A percentile compares a stretch with the other conserved stretches of the same genome.
These are phyloP conservation scores for Scaptomyza flava DNA, from an alignment of 2,888 invertebrate species.

Conservation along the genomic window DNA sequence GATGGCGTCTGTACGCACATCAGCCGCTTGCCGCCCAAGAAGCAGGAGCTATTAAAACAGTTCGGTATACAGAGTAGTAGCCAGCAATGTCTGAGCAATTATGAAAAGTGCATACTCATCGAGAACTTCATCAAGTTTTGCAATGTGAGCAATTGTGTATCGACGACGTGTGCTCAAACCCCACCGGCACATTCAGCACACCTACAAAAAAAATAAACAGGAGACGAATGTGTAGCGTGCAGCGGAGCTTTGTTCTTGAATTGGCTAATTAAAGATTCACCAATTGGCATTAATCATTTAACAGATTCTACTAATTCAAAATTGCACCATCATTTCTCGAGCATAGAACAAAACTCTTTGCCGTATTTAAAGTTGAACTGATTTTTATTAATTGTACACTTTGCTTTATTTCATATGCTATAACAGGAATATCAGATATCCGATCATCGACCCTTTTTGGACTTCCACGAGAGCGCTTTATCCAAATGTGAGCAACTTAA, in stretches of 20 bases:
- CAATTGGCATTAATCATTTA: conserved; percentile 48
- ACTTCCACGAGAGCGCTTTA: conserved; percentile 84
- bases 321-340: conserved; percentile 65
- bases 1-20: conserved; percentile 84
- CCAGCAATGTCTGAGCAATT: conserved; percentile 84
- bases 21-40: conserved; percentile 84
- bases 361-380: conserved; percentile 14
- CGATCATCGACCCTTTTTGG: conserved; percentile 85
- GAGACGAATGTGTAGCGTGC: conserved; percentile 37
- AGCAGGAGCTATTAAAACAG: conserved; percentile 84
- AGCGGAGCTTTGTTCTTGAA: conserved; percentile 74
- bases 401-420: conserved; percentile 16
- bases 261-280: conserved; percentile 52
- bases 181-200: conserved; percentile 10
- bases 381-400: conserved; percentile 16
- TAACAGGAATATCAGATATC: conserved; percentile 83
- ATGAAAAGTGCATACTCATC: conserved; percentile 85
- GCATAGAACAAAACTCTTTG: conserved; percentile 74
- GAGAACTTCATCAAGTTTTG: conserved; percentile 85
- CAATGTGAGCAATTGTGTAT: conserved; percentile 83
- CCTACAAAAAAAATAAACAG: conserved; percentile 8
- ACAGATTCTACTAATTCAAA: conserved; percentile 37
- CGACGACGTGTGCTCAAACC: conserved; percentile 35
- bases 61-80: conserved; percentile 85
- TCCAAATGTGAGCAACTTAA: conserved; percentile 84